phyloP scores from a whole-genome alignment of 2,113 vertebrate species.

The Rhagologus leucostigma region DNA sequence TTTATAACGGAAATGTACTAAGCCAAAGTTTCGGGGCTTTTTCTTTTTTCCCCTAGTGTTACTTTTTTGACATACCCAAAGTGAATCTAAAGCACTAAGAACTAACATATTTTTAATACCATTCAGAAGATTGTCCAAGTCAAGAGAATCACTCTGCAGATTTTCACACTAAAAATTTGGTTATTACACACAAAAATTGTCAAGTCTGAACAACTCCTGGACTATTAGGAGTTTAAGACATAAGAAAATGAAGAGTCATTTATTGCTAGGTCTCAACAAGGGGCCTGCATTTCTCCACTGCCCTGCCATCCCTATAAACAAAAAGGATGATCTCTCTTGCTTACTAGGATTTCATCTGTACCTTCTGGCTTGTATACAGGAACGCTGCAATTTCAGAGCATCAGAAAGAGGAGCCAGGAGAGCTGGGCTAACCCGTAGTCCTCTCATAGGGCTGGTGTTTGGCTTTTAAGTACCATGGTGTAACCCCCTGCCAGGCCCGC shows the following conservation, averaged over 20 bases:
- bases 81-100: slow-evolving; percentile 46
- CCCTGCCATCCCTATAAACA: background rate
- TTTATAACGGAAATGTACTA: slow-evolving; percentile 47
- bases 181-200: background rate
- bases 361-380: background rate
- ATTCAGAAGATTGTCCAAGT: slow-evolving; percentile 49
- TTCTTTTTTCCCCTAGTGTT: background rate
- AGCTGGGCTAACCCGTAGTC: background rate
- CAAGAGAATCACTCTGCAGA: slow-evolving; percentile 35
- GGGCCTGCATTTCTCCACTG: background rate
- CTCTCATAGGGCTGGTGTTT: background rate
- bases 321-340: background rate
- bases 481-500: background rate
- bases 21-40: slow-evolving; percentile 10
- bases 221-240: background rate
- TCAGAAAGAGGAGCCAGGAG: background rate
- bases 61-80: slow-evolving; percentile 42
- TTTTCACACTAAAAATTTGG: slow-evolving; percentile 10
- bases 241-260: background rate
- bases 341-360: background rate
- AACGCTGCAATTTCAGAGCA: background rate
- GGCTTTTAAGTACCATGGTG: background rate
- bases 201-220: background rate
- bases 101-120: slow-evolving; percentile 19
- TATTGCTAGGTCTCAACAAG: slow-evolving; percentile 31